Evolutionary conservation across 2,113 vertebrate genomes (phyloP), one percentile per base, ranked within the genome.

Genomic region (Percopsis transmontana): DNA sequence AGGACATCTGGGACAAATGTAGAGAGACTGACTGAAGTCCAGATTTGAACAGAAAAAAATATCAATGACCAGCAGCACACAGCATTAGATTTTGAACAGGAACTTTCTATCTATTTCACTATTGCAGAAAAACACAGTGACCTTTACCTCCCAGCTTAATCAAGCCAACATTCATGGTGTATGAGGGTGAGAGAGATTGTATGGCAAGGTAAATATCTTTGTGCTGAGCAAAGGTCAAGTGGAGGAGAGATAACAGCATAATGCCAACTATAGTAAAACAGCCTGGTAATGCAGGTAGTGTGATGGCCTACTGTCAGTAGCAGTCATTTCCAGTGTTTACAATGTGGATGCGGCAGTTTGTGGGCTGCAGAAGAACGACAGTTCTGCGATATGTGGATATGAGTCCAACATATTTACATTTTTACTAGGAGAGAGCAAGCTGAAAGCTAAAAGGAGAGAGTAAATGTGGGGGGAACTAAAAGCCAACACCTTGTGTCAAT

Each of bases 241-340:
- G 45, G n/a, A 18, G 13, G 45, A 18, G n/a, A 48, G n/a, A n/a
- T 40, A 72, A 79, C 62, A 23, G 27, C 27, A 4, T 33, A 33
- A 33, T 33, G 27, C 27, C 27, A 33, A 7, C 27, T n/a, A 33
- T 7, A 33, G 27, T 33, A 33, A 4, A 33, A 33, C 5, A 7
- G 27, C 27, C 27, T 33, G 3, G 27, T 33, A 33, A 33, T 33
- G 27, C 27, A 44, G 11, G 68, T 58, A 62, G 69, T 52, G 40
- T 53, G 6, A 68, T 45, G 48, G 40, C 23, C 16, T 54, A 7
- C 42, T 66, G 27, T 24, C 47, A 56, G 2, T 23, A 63, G 55
- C 53, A 38, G n/a, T 23, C 55, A 19, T 62, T 16, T 8, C 45
- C n/a, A 18, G n/a, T 14, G 0, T 10, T 27, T 41, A 68, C 27